Base-by-base conservation (phyloP, 1,140 invertebrate genomes). In the Drosophila punjabiensis region DNA sequence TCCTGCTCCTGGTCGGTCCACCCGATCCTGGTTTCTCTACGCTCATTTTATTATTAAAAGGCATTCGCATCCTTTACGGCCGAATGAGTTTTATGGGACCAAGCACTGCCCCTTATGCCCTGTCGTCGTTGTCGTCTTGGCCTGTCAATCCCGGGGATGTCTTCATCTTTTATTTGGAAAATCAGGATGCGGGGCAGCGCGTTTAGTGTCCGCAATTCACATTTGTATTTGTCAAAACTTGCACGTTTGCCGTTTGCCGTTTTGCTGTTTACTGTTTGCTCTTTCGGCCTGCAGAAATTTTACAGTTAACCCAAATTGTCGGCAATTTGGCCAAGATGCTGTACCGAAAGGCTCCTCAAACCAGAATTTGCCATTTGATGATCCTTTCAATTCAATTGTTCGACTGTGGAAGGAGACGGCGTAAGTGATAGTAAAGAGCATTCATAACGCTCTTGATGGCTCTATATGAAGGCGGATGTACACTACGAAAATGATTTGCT, bases 281-380 rank as follows among this genome's bases (percentile, higher is more conserved):
- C 55, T 62, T 24, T 33, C 37, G 69, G 71, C 70, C 55, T 74
- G 70, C 70, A 74, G 55, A 68, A 88, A 90, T 73, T 88, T 88
- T 88, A 85, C 81, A 90, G 82, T 87, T 86, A 90, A 90, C 86
- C 86, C 82, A 90, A 90, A 90, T 90, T 82, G 86, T 90, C 86
- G 86, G 82, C 86, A 74, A 86, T 90, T 86, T 90, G 82, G 86
- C 79, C 86, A 89, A 90, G 81, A 81, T 84, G 85, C 76, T 64
- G 65, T 55, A 60, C 53, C 41, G 47, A 59, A 62, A 50, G 64
- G 43, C 48, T 47, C 48, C 60, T 50, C 58, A 47, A 71, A 32
- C 53, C 77, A 63, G 52, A 61, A 48, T 7, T 39, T 20, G 18
- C 45, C 47, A 67, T 75, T 89, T 77, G 71, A 79, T 79, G 70